Percentiles rank a stretch among this genome's conserved stretches.
Conservation (phyloP, 2,888 invertebrate species). For the Portevinia maculata region DNA sequence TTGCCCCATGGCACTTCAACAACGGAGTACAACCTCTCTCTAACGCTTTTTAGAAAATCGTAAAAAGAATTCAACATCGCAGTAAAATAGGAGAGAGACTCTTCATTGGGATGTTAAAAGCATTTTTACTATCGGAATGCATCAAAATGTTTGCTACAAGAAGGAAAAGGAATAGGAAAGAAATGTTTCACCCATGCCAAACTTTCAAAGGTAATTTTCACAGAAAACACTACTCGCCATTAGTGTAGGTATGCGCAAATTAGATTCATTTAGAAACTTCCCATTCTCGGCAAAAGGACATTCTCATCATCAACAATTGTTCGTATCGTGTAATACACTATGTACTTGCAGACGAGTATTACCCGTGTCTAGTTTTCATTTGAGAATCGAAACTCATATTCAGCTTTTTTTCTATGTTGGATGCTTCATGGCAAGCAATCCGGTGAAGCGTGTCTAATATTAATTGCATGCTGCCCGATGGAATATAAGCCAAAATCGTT, state of each 20-base stretch:
- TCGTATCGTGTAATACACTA: conserved; percentile 1
- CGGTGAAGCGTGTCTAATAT: conserved; percentile 53
- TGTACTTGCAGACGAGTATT: conserved; percentile 8
- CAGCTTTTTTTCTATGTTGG: not conserved
- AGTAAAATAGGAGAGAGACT: conserved; percentile 62
- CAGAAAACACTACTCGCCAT: conserved; percentile 41
- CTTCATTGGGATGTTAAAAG: conserved; percentile 70
- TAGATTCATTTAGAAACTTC: conserved; percentile 37
- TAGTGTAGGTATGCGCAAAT: conserved; percentile 34
- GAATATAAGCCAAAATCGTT: conserved; percentile 58
- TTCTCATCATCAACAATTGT: conserved; percentile 45
- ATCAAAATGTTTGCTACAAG: conserved; percentile 48
- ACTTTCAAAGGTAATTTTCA: conserved; percentile 49
- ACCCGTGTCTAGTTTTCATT: conserved; percentile 22
- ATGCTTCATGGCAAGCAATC: conserved; percentile 22
- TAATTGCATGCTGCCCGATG: conserved; percentile 63
- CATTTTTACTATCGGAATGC: conserved; percentile 73
- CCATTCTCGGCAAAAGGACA: conserved; percentile 1
- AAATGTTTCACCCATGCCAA: conserved; percentile 22
- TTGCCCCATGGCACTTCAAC: conserved; percentile 23
- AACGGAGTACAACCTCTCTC: conserved; percentile 32
- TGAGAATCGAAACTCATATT: conserved; percentile 32
- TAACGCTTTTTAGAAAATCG: conserved; percentile 62
- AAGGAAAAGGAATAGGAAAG: conserved; percentile 6
- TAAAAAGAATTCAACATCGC: conserved; percentile 70